Evolutionary conservation across 2,113 vertebrate species (phyloP), one percentile per base, ranked within the genome.

Genomic region (Clarias macrocephalus): DNA sequence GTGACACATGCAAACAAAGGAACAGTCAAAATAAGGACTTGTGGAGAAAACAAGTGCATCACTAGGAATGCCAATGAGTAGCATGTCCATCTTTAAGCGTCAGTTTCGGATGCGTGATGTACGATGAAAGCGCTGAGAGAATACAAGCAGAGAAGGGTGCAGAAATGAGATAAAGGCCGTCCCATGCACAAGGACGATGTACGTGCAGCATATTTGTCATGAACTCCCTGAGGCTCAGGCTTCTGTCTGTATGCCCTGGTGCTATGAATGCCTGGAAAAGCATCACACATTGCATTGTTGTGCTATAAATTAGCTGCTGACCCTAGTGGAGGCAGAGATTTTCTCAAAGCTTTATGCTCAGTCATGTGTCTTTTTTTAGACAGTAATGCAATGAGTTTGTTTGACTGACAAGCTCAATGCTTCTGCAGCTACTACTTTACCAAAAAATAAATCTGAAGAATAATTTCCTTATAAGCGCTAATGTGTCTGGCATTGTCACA

Each of bases 1-100:
- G 52, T 73, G 85, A 82, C 81, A 80, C 52, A 56, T 12, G 52
- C 21, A 85, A 37, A 83, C 80, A 88, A 85, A 87, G 88, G 75
- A 80, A 33, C 75, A 54, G 48, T 54, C 23, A 23, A 60, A 88
- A 85, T 54, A 68, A 80, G 7, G 59, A 52, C 21, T 10, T 33
- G 37, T 0, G 37, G 5, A 62, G 19, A 57, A 86, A 65, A 80
- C 56, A 23, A 62, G 52, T 30, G n/a, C 25, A 28, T 19, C 80
- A 65, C 54, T 57, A 9, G 52, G 82, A 86, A 83, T 85, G 57
- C 70, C 62, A 80, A 72, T 80, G 65, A 33, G 81, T 63, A 83
- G 72, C 81, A 75, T 83, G 82, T 80, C 80, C 65, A 70, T 73
- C 63, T 84, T 33, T 30, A 33, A 76, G 19, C 56, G 59, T n/a